Evolutionary conservation across 1,140 invertebrate species (phyloP).

Genomic region (Zophobas morio): DNA sequence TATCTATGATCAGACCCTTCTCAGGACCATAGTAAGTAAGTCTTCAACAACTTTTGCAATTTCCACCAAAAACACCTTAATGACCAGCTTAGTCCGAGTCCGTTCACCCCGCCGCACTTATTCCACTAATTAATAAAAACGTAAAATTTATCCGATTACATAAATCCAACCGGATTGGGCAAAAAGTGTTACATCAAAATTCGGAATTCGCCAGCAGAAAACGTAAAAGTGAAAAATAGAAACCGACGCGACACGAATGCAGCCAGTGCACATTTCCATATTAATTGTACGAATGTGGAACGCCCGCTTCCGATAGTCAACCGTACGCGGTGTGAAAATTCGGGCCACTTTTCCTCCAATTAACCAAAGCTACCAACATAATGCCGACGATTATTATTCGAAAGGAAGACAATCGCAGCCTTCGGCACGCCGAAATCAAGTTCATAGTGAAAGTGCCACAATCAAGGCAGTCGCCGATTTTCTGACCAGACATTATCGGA

Average conservation of each 20-base stretch:
- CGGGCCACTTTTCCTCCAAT: slow-evolving; percentile 23
- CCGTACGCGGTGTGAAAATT: not conserved
- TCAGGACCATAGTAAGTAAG: too few relatives aligned
- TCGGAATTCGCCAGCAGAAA: not conserved
- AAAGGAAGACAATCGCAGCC: slow-evolving; percentile 32
- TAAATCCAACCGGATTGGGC: not conserved
- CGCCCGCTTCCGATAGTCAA: not conserved
- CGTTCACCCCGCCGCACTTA: too few relatives aligned
- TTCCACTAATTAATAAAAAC: too few relatives aligned
- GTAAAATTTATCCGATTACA: not conserved
- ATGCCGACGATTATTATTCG: slow-evolving; percentile 14
- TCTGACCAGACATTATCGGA: slow-evolving; percentile 34
- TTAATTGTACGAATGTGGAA: slow-evolving; percentile 1
- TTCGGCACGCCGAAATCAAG: slow-evolving; percentile 31
- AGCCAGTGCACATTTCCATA: not conserved
- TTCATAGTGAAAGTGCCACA: slow-evolving; percentile 43
- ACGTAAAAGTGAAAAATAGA: not conserved
- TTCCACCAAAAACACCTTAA: too few relatives aligned
- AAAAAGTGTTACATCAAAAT: not conserved
- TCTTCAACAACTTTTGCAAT: too few relatives aligned
- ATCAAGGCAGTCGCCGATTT: slow-evolving; percentile 26
- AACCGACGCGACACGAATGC: too few relatives aligned
- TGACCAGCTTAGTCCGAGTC: not conserved
- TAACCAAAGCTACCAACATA: slow-evolving; percentile 3
- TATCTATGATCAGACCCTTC: too few relatives aligned